Base-by-base conservation (phyloP, 2,888 invertebrate genomes). In the Mycogona germanica region DNA sequence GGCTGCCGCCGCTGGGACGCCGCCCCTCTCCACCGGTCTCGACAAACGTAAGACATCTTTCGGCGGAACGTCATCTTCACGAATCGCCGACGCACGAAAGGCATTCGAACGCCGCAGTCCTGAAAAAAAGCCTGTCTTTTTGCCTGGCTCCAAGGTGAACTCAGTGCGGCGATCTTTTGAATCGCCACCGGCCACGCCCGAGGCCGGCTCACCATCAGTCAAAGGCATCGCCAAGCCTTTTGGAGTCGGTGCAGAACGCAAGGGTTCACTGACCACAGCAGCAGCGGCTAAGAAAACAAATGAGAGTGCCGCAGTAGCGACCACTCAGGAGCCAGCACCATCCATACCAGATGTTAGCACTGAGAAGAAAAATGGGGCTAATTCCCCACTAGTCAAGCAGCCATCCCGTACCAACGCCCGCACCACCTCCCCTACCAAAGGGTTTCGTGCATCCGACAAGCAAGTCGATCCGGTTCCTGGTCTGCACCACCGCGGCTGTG, bases 11-110 rank as follows among this genome's bases (percentile, higher is more conserved):
- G 44, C 32, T 19, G 45, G 9, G 37, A 41, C 17, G 42, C n/a
- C 23, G 50, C 53, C 21, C 42, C 56, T 12, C 54, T 56, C 42
- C 55, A 55, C 25, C 44, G 56, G 48, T 47, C 32, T 87, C 85
- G 70, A 88, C 87, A 52, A 9, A 49, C 49, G 23, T 26, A 49
- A 57, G 52, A 38, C 42, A 49, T 7, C 32, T 37, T 37, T 54
- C 50, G n/a, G n/a, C n/a, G n/a, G n/a, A n/a, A n/a, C n/a, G 28
- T 35, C 56, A 26, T 55, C 56, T 25, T 52, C 55, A 21, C 87
- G 84, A 67, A 87, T 89, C 1, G 86, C 84, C 51, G 87, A 84
- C 65, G 87, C 84, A 62, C 88, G 87, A 62, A 83, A 84, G 63
- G 87, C 85, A 63, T 89, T 87, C 65, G 87, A 89, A 68, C 38